Evolutionary conservation across 2,797 vertebrate genomes (phyloP), one percentile per base, ranked within the genome.

Genomic region (Halcyon badia): DNA sequence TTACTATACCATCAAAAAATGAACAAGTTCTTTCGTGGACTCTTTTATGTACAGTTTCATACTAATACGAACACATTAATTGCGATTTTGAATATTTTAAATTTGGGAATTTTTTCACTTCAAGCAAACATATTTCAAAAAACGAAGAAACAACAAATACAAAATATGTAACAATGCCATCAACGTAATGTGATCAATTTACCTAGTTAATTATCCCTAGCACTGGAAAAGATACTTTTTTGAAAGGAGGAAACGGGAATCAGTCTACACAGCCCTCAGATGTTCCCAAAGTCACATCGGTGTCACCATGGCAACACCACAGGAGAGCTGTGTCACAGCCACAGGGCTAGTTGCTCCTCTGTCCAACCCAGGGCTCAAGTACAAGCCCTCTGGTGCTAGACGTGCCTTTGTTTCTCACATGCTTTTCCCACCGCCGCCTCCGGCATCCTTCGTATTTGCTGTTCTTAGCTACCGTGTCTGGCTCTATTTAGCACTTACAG

Each of bases 141-240:
- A 46, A 71, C 49, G 0, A 88, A 83, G 5, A 41, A 90, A 49
- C 66, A 31, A 14, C 12, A 80, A 81, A 88, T 24, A 46, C 2
- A 48, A 85, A 77, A 52, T n/a, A 46, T 0, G 0, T 20, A 86
- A 46, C 9, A 65, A 33, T 0, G 0, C 15, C 33, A 42, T 14
- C 39, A 33, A 35, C 15, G 33, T 16, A 35, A 22, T 22, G 39
- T 22, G 10, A 64, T 35, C 26, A 56, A 21, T 72, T 76, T 61
- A 49, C 10, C 35, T 69, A 37, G 16, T 16, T 49, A 58, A 69
- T 61, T 88, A 61, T 42, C 51, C 19, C 17, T 65, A 69, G n/a
- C 11, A 48, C 35, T 35, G 28, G 39, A 72, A 87, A 82, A 15
- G 24, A 31, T 31, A 78, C 44, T 71, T 41, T 65, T 18, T 26